Percentiles rank a stretch among this genome's conserved stretches.
Evolutionary conservation across 2,797 vertebrate species (phyloP).

Genomic region (Glossophaga mutica): DNA sequence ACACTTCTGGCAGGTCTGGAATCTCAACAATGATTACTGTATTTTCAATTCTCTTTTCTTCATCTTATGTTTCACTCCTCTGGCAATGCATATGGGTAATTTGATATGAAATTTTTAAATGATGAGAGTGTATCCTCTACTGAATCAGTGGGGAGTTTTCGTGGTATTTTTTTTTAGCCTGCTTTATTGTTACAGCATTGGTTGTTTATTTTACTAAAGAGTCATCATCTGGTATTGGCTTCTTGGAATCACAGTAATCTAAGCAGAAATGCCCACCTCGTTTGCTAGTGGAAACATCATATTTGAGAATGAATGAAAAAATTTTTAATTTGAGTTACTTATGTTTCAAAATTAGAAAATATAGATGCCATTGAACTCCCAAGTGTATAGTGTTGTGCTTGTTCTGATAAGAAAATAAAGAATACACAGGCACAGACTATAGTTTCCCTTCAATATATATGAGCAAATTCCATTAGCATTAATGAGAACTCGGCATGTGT

Average conservation of each 20-base stretch:
- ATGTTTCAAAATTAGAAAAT: constrained; percentile 59
- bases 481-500: not conserved
- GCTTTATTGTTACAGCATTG: constrained; percentile 38
- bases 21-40: not conserved
- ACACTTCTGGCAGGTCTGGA: not conserved
- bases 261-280: constrained; percentile 17
- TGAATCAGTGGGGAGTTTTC: constrained; percentile 49
- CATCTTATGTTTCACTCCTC: not conserved
- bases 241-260: not conserved
- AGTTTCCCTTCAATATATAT: not conserved
- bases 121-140: constrained; percentile 50
- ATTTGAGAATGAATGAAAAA: not conserved
- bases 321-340: constrained; percentile 20
- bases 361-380: not conserved
- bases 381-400: not conserved
- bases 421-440: not conserved
- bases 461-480: constrained; percentile 31
- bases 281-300: not conserved
- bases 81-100: constrained; percentile 41
- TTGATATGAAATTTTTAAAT: constrained; percentile 60
- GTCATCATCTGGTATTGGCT: not conserved
- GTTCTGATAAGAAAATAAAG: constrained; percentile 33
- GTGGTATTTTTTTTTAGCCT: not conserved
- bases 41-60: constrained; percentile 26
- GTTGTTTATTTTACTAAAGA: constrained; percentile 48